Evolutionary conservation across 2,888 invertebrate species (phyloP).

Genomic region (Cephalotes varians): DNA sequence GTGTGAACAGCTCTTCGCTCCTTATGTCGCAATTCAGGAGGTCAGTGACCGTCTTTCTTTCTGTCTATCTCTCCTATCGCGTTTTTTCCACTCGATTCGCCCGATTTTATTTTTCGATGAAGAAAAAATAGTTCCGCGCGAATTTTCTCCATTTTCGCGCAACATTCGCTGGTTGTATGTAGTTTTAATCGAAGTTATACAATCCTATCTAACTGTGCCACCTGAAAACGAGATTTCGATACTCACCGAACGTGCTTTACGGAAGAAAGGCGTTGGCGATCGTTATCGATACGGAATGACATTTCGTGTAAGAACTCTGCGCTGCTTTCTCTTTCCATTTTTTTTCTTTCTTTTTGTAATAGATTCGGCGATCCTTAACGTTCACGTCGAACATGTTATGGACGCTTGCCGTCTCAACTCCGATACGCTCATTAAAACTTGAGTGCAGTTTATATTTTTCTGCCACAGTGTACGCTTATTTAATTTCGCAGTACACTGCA

Average conservation of each 20-base stretch:
- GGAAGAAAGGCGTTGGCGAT: slow-evolving; percentile 19
- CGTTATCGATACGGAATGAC: slow-evolving; percentile 32
- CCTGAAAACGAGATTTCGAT: slow-evolving; percentile 1
- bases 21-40: slow-evolving; percentile 77
- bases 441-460: not conserved
- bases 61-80: not conserved
- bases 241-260: slow-evolving; percentile 26
- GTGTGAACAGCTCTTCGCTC: slow-evolving; percentile 81
- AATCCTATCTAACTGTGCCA: not conserved
- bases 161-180: too few relatives aligned
- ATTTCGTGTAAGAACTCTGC: slow-evolving; percentile 29
- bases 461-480: slow-evolving; percentile 3
- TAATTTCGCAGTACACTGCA: not conserved
- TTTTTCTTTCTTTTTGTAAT: not conserved
- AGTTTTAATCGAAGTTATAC: slow-evolving; percentile 16
- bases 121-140: not conserved
- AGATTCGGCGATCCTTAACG: slow-evolving; percentile 21
- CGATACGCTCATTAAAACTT: slow-evolving; percentile 4
- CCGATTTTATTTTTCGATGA: not conserved
- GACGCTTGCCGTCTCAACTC: not conserved
- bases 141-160: not conserved
- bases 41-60: slow-evolving; percentile 78
- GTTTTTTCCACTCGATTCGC: not conserved
- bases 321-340: slow-evolving; percentile 38
- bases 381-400: not conserved